These are phyloP conservation scores for Ichneumon xanthorius DNA, from an alignment of 2,888 invertebrate species.

Conservation along the genomic window DNA sequence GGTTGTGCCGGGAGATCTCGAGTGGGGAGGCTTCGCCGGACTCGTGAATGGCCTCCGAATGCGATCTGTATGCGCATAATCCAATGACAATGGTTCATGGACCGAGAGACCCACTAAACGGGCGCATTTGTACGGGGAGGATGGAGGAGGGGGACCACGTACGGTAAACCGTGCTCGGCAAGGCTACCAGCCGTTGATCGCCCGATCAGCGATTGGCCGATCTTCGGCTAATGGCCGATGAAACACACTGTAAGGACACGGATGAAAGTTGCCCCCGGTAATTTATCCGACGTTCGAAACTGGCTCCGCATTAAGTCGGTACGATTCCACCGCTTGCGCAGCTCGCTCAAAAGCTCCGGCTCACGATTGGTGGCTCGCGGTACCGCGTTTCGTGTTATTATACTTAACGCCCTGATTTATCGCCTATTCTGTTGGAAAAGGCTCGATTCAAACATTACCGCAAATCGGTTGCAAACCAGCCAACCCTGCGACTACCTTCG, in stretches of 20 bases:
- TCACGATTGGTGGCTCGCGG: neutral
- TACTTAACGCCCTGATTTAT: constrained; percentile 61
- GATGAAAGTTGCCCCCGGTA: neutral
- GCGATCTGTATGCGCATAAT: constrained; percentile 76
- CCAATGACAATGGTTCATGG: constrained; percentile 74
- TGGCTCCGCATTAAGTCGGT: neutral
- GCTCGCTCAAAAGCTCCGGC: neutral
- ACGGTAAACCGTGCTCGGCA: neutral
- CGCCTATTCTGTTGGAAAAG: constrained; percentile 56
- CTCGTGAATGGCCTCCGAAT: constrained; percentile 38
- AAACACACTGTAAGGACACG: neutral
- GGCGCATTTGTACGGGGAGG: constrained; percentile 61
- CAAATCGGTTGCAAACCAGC: constrained; percentile 11
- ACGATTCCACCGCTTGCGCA: neutral
- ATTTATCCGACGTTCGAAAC: neutral
- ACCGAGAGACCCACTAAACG: constrained; percentile 42
- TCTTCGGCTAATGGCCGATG: constrained; percentile 6
- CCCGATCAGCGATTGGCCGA: neutral
- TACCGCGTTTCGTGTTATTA: neutral
- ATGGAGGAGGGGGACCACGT: constrained; percentile 23
- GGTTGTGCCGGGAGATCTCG: neutral
- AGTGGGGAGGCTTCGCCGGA: constrained; percentile 43
- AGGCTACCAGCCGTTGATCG: neutral
- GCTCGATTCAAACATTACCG: constrained; percentile 53
- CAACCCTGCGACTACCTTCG: neutral